A percentile compares a stretch with the other conserved stretches of the same genome.
These are phyloP conservation scores for Sceliomorpha sp. DNA, from an alignment of 2,888 invertebrate genomes.

Conservation along the genomic window DNA sequence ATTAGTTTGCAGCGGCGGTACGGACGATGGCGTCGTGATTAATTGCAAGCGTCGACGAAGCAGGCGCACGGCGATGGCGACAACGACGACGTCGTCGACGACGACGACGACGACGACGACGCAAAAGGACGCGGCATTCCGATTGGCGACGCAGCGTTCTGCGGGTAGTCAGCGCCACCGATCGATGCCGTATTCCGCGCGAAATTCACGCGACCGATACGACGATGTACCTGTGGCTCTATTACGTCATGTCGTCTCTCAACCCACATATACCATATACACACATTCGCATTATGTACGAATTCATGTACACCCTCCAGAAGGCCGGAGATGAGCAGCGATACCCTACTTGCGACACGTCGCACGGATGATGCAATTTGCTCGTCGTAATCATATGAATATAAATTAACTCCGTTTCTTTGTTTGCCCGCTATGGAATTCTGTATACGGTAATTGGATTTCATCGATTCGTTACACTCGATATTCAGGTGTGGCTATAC, in stretches of 20 bases:
- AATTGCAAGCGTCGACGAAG: conserved; percentile 51
- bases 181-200: conserved; percentile 51
- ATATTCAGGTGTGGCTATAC: conserved; percentile 13
- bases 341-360: conserved; percentile 49
- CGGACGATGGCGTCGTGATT: conserved; percentile 53
- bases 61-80: conserved; percentile 42
- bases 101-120: conserved; percentile 44
- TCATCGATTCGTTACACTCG: conserved; percentile 46
- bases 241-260: conserved; percentile 51
- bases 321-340: conserved; percentile 50
- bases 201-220: conserved; percentile 44
- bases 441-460: conserved; percentile 46
- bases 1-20: conserved; percentile 55
- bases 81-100: conserved; percentile 50
- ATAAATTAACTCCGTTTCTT: conserved; percentile 52
- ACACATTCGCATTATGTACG: conserved; percentile 23
- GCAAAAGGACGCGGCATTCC: conserved; percentile 50
- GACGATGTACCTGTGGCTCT: conserved; percentile 53
- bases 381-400: conserved; percentile 52
- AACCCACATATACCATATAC: conserved; percentile 26
- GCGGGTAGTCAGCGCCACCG: conserved; percentile 53
- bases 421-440: conserved; percentile 45
- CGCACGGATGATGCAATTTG: conserved; percentile 48
- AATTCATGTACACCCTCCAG: conserved; percentile 10
- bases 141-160: conserved; percentile 55